A percentile compares a stretch with the other conserved stretches of the same genome.
Conservation (phyloP, 2,888 invertebrate species). For the Therioaphis trifolii region DNA sequence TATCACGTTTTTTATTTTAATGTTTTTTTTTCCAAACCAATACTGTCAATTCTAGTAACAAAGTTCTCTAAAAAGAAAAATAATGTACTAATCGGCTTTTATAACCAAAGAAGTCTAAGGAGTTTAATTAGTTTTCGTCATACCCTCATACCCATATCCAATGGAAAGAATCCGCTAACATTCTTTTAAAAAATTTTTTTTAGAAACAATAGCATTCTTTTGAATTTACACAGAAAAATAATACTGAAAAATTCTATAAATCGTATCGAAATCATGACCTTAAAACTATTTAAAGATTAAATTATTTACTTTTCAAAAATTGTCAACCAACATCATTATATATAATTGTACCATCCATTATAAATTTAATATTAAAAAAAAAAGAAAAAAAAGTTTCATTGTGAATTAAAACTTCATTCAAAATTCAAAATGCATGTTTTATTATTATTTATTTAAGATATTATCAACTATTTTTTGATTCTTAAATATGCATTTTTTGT, state of each 20-base stretch:
- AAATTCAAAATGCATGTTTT: too few relatives aligned
- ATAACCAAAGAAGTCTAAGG: neutral
- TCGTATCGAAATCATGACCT: neutral
- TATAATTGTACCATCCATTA: too few relatives aligned
- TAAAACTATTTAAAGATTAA: neutral
- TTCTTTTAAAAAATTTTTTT: slow-evolving; percentile 6
- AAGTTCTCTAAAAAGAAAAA: neutral
- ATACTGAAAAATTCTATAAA: neutral
- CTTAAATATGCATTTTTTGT: too few relatives aligned
- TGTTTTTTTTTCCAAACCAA: neutral
- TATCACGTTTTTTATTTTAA: neutral
- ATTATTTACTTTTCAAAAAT: neutral
- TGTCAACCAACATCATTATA: neutral
- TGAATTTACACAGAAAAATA: neutral
- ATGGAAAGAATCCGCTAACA: neutral
- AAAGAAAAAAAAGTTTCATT: too few relatives aligned
- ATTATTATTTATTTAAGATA: too few relatives aligned
- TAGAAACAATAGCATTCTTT: neutral
- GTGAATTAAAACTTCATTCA: too few relatives aligned
- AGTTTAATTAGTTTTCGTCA: slow-evolving; percentile 1
- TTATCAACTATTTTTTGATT: too few relatives aligned
- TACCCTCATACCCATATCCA: neutral
- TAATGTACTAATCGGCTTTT: neutral
- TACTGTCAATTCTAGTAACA: too few relatives aligned
- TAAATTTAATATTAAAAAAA: too few relatives aligned